Evolutionary conservation across 1,140 invertebrate genomes (phyloP), one percentile per base, ranked within the genome.

Genomic region (Micrasema longulum): DNA sequence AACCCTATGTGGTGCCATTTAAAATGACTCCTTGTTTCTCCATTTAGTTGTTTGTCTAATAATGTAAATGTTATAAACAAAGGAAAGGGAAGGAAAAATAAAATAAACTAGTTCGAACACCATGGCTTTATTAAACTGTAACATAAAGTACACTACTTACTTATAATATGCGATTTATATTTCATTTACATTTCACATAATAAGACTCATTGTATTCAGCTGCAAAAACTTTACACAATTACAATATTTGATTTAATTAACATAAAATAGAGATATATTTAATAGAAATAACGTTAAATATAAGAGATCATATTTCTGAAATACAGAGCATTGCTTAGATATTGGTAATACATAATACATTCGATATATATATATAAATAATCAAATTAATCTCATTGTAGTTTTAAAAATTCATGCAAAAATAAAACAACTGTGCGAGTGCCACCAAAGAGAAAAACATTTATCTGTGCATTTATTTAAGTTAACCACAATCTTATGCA

Each of bases 251-350:
- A 55, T 70, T 63, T 62, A 43, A 12, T 66, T 55, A 73, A 68
- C 53, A 63, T 43, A 69, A 23, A 64, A 69, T 74, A 74, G 70
- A 71, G 45, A 67, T 74, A 73, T 47, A 63, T 63, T 69, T 31
- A 45, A 69, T 31, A 52, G 48, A 70, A 31, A 74, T 60, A 69
- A 73, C 66, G 62, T 71, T 52, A 69, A 64, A 50, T 47, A 69
- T 52, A 66, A 69, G 73, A 75, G 73, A 75, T 75, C 73, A 75
- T 75, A 63, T 71, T 70, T 74, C 62, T 66, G 67, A 74, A 71
- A 74, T 71, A 57, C 68, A 74, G 64, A 67, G 73, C 69, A 74
- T 71, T 52, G 48, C 31, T 66, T 66, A 57, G 35, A 60, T 31
- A 60, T 60, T 60, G 55, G 55, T 60, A 60, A 60, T 55, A 55